Percentiles rank a stretch among this genome's conserved stretches.
Evolutionary conservation across 2,797 vertebrate species (phyloP).

Genomic region (Coreius guichenoti): DNA sequence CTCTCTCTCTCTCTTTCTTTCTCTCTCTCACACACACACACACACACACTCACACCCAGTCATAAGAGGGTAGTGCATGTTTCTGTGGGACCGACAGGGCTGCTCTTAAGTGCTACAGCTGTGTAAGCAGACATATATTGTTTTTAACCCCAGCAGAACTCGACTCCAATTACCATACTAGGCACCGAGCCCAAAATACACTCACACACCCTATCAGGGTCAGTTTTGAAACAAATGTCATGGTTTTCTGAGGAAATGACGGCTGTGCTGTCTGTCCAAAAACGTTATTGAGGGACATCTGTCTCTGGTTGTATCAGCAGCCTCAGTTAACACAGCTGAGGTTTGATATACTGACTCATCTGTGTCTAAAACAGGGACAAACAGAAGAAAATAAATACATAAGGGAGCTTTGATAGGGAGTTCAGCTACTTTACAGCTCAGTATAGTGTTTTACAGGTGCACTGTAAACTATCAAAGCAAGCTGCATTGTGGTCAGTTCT

Average conservation of each 20-base stretch:
- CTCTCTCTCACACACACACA: not conserved
- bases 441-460: not conserved
- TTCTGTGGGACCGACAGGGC: slow-evolving; percentile 62
- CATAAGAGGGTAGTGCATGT: slow-evolving; percentile 50
- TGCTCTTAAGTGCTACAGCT: slow-evolving; percentile 76
- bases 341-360: not conserved
- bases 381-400: not conserved
- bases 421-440: not conserved
- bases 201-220: slow-evolving; percentile 34
- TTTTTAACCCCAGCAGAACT: slow-evolving; percentile 70
- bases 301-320: not conserved
- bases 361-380: not conserved
- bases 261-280: not conserved
- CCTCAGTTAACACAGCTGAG: not conserved
- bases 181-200: slow-evolving; percentile 53
- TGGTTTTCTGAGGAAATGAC: slow-evolving; percentile 46
- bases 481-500: not conserved
- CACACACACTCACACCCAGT: slow-evolving; percentile 5
- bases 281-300: slow-evolving; percentile 9
- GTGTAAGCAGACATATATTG: slow-evolving; percentile 78
- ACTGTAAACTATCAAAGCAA: not conserved
- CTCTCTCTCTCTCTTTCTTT: slow-evolving; percentile 25
- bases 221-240: slow-evolving; percentile 22
- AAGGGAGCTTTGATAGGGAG: not conserved
- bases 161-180: slow-evolving; percentile 60